Evolutionary conservation across 1,140 invertebrate genomes (phyloP), one percentile per base, ranked within the genome.

Genomic region (Zaprionus capensis): DNA sequence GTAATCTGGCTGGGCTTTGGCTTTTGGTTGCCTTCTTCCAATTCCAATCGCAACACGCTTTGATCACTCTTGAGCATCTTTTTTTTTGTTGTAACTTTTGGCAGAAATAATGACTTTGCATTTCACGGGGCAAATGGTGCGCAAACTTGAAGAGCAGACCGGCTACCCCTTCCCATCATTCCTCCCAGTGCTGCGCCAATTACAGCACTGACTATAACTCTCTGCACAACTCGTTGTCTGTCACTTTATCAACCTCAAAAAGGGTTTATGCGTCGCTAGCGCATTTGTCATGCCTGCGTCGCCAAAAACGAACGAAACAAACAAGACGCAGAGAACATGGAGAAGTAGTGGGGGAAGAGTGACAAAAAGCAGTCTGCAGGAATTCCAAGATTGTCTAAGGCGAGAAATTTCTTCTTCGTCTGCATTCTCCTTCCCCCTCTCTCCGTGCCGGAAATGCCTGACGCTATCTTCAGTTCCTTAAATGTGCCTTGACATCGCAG

Each of bases 191-290:
- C 14, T 14, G 31, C 36, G 15, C 67, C 73, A 76, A 76, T 66
- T 71, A 71, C 71, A 55, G 41, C 41, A 34, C 34, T 31, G 28
- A 17, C 57, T 34, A 15, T 55, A 36, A 49, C 58, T 49, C 28
- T 57, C 24, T 22, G 22, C 24, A 63, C 69, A 63, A 49, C 56
- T 62, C 70, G 73, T 87, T 87, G 83, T 81, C 83, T 83, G 84
- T 87, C 84, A 87, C 82, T 88, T 87, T 88, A 81, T 87, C 84
- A 78, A 79, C 62, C 55, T 61, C 69, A 68, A 64, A 87, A 81
- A 80, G 84, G 83, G 84, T 80, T 80, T 75, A 78, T 85, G 82
- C 78, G 78, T 79, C 38, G 75, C 75, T 26, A 49, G 81, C 51
- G 78, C 71, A 85, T 84, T 65, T 67, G 75, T 49, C 79, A 78